Percentiles rank a stretch among this genome's conserved stretches.
Evolutionary conservation across 2,888 invertebrate species (phyloP).

Genomic region (Protodeltote pygarga): DNA sequence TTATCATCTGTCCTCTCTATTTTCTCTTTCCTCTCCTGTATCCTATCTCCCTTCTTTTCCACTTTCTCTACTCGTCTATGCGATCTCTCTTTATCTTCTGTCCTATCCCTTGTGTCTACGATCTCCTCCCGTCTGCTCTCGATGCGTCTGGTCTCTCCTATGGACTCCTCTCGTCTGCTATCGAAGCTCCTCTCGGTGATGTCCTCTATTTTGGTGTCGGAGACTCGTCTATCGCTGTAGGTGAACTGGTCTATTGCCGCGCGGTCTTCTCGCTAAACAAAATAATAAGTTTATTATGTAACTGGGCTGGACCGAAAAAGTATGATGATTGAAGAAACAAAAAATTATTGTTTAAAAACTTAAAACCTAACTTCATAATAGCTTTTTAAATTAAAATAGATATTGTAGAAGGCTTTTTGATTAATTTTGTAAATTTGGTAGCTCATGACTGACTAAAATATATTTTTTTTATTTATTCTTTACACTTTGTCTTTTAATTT

Average conservation of each 20-base stretch:
- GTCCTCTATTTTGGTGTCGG: slow-evolving; percentile 58
- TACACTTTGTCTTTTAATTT: no score
- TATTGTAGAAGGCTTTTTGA: no score
- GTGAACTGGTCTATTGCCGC: slow-evolving; percentile 79
- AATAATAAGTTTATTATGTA: slow-evolving; percentile 12
- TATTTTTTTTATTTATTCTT: no score
- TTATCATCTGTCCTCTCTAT: slow-evolving; percentile 67
- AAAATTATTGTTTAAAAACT: no score
- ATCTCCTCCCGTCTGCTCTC: slow-evolving; percentile 27
- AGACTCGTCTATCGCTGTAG: slow-evolving; percentile 67
- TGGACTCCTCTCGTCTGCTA: slow-evolving; percentile 16
- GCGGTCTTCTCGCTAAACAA: slow-evolving; percentile 73
- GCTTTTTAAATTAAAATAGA: no score
- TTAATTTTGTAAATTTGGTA: no score
- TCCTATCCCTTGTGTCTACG: slow-evolving; percentile 25
- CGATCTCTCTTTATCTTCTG: slow-evolving; percentile 37
- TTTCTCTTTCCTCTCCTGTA: slow-evolving; percentile 48
- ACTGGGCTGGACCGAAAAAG: no score
- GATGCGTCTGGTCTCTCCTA: slow-evolving; percentile 34
- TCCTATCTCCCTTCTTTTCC: slow-evolving; percentile 57
- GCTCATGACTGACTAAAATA: no score
- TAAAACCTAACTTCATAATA: no score
- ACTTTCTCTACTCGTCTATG: slow-evolving; percentile 46
- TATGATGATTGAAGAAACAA: no score
- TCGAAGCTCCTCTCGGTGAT: slow-evolving; percentile 37